Conservation (phyloP, 2,113 vertebrate genomes). For the Galbula dea region DNA sequence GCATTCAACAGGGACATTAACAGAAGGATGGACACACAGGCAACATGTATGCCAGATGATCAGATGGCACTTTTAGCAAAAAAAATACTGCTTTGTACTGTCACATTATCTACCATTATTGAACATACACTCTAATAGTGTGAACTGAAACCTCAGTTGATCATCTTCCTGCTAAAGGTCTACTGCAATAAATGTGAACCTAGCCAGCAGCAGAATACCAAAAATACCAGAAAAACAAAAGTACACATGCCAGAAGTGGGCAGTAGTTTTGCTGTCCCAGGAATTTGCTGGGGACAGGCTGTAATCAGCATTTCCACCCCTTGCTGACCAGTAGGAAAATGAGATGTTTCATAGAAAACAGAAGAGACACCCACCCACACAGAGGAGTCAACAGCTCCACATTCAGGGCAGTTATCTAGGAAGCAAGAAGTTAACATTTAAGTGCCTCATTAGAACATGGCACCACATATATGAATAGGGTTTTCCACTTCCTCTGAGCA, state of each 20-base stretch:
- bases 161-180: background rate
- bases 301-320: background rate
- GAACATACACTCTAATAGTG: background rate
- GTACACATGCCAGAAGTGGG: background rate
- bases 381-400: background rate
- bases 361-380: background rate
- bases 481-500: background rate
- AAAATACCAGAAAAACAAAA: background rate
- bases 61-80: background rate
- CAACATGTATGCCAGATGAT: background rate
- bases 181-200: background rate
- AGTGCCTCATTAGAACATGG: background rate
- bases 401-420: background rate
- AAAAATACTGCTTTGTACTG: background rate
- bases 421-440: background rate
- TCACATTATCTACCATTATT: background rate
- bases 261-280: background rate
- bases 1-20: background rate
- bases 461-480: background rate
- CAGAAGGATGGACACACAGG: background rate
- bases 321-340: background rate
- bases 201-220: background rate
- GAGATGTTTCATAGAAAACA: background rate
- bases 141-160: background rate
- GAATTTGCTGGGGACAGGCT: background rate